Evolutionary conservation across 2,113 vertebrate species (phyloP).

Genomic region (Stegostoma tigrinum): DNA sequence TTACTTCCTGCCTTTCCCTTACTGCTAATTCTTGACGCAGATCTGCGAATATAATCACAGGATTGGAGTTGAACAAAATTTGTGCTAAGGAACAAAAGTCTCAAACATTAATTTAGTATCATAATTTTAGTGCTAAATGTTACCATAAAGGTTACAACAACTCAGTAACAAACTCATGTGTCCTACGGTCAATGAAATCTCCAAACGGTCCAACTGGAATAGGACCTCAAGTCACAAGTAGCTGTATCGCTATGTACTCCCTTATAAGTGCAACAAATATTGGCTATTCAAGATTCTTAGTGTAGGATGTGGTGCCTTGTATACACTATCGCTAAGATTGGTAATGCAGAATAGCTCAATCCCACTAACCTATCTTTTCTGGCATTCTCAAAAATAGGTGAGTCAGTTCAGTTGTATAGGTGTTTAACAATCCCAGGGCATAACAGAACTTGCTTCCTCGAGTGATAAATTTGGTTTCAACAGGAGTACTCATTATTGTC

Average conservation of each 20-base stretch:
- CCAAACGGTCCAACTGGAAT: not conserved
- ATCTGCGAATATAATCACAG: conserved; percentile 57
- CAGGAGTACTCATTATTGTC: not conserved
- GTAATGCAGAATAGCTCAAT: not conserved
- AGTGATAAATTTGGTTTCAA: not conserved
- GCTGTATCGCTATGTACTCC: not conserved
- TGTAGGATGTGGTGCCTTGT: not conserved
- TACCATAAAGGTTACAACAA: not conserved
- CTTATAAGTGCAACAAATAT: not conserved
- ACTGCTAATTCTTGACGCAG: conserved; percentile 91
- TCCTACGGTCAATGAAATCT: not conserved
- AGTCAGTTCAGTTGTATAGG: not conserved
- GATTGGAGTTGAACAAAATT: not conserved
- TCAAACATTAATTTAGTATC: not conserved
- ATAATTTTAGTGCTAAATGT: not conserved
- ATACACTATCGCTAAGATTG: not conserved
- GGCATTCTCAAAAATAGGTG: not conserved
- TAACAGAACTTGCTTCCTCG: not conserved
- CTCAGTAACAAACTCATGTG: not conserved
- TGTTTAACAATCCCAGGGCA: not conserved
- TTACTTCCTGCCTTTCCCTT: conserved; percentile 81
- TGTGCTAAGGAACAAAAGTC: not conserved
- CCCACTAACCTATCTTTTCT: not conserved
- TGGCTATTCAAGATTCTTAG: not conserved
- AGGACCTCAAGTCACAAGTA: not conserved